Evolutionary conservation across 2,888 invertebrate species (phyloP).

Genomic region (Lasioglossum marginatum): DNA sequence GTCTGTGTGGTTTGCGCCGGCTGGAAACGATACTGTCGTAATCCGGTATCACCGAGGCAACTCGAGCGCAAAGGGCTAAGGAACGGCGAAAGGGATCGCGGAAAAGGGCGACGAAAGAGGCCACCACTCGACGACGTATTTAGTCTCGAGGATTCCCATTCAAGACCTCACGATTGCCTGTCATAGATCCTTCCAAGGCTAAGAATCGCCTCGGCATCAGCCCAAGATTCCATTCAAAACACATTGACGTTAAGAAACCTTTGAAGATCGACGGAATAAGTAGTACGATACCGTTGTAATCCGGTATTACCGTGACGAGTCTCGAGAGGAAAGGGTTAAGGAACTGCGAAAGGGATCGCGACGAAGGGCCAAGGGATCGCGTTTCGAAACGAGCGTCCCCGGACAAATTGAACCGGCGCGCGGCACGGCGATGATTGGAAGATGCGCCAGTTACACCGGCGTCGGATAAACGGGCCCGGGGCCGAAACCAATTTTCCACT

Average conservation of each 20-base stretch:
- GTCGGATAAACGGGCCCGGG: background rate
- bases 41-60: background rate
- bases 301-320: background rate
- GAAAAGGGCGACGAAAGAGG: background rate
- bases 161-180: background rate
- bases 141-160: background rate
- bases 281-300: background rate
- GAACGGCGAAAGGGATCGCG: background rate
- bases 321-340: background rate
- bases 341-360: background rate
- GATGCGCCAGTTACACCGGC: background rate
- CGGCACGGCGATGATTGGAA: background rate
- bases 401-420: background rate
- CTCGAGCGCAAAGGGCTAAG: background rate
- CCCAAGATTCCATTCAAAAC: too few relatives aligned
- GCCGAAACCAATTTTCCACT: background rate
- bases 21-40: background rate
- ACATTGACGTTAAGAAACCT: too few relatives aligned
- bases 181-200: too few relatives aligned
- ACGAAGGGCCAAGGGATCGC: background rate
- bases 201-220: too few relatives aligned
- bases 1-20: background rate
- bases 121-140: background rate
- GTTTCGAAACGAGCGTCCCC: background rate
- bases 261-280: background rate